Evolutionary conservation across 2,113 vertebrate species (phyloP).

Genomic region (Chaenogobius annularis): DNA sequence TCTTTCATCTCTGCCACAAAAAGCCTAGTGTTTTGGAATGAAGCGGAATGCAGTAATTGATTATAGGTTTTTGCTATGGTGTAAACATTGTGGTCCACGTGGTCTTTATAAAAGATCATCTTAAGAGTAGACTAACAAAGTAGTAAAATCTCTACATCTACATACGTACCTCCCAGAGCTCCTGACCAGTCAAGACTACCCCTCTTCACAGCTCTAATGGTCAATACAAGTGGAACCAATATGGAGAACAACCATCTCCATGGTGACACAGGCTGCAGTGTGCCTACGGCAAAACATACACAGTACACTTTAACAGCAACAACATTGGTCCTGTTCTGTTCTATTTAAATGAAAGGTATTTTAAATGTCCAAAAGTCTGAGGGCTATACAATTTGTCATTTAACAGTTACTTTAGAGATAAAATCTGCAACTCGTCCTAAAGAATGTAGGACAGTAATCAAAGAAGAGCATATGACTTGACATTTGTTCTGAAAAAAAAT

Average conservation of each 20-base stretch:
- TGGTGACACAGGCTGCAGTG: slow-evolving; percentile 87
- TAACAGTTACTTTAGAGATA: neutral
- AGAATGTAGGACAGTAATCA: neutral
- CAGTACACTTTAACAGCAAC: neutral
- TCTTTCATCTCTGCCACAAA: neutral
- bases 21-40: neutral
- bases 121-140: neutral
- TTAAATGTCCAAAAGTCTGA: neutral
- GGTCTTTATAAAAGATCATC: neutral
- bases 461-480: slow-evolving; percentile 15
- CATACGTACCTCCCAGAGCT: slow-evolving; percentile 84
- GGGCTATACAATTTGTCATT: neutral
- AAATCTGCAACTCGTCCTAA: neutral
- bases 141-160: neutral
- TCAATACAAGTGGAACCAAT: slow-evolving; percentile 82
- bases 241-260: slow-evolving; percentile 96
- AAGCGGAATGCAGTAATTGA: neutral
- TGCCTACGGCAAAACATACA: slow-evolving; percentile 73
- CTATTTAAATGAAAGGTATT: neutral
- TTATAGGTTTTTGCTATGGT: neutral
- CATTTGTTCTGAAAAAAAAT: neutral
- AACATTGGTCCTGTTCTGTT: neutral
- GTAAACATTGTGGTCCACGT: neutral
- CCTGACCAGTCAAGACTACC: slow-evolving; percentile 88
- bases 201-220: slow-evolving; percentile 81